Base-by-base conservation (phyloP, 2,797 vertebrate genomes). In the Pangasius krempfi region DNA sequence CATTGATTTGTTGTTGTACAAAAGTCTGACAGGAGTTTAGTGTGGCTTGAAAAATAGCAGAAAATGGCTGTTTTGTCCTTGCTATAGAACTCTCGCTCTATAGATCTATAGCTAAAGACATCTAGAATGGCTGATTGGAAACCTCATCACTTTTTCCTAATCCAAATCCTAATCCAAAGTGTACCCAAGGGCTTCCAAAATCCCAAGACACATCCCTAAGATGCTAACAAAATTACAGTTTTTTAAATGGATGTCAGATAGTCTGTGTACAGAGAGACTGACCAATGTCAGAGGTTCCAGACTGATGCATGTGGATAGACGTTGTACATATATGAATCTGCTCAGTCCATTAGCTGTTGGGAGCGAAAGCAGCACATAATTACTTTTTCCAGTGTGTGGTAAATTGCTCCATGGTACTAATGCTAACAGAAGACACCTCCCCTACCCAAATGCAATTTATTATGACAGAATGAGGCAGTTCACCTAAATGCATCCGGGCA, bases 381-480 rank as follows among this genome's bases (percentile, higher is more conserved):
- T 81, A 40, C 56, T 50, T 85, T 72, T 50, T 76, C 30, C 86
- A 50, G 12, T 68, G 30, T 83, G 30, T 64, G 3, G 27, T 72
- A 56, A 73, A 87, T 84, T 72, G 33, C 80, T 86, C 60, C 54
- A 20, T 25, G 44, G 44, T 78, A 37, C 40, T 73, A 18, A 70
- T 68, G 62, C 40, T 54, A 88, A 87, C 50, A 33, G 54, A 70
- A 89, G 0, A 22, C 50, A 56, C 58, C 79, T 18, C 50, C 27
- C 56, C 12, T 44, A 25, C 81, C 81, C 0, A 75, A 89, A 62
- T 70, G 70, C n/a, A 76, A 75, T 79, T 40, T 50, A 82, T 86
- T 85, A 90, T 40, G 54, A 73, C 84, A 84, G 75, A 66, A 84
- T 14, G 27, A 83, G 52, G n/a, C 22, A 58, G 25, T 56, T 87